Evolutionary conservation across 1,140 invertebrate genomes (phyloP).

Genomic region (Tenebrio molitor): DNA sequence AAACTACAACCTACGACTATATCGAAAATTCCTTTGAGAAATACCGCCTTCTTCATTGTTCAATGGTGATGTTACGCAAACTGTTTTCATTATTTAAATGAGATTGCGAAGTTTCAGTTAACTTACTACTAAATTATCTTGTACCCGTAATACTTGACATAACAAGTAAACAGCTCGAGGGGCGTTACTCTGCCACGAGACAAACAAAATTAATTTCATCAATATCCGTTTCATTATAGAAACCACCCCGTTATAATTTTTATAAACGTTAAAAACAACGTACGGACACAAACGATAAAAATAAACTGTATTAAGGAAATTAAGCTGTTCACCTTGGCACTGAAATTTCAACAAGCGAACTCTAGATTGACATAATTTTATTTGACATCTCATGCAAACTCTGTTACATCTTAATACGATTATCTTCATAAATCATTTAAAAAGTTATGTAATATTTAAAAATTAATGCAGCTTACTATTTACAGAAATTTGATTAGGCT

Average conservation of each 20-base stretch:
- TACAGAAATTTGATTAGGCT: too few species aligned
- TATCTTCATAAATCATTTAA: too few species aligned
- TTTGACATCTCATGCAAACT: too few species aligned
- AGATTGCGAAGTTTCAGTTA: conserved; percentile 41
- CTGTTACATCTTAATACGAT: too few species aligned
- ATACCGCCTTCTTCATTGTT: conserved; percentile 29
- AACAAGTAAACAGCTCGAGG: conserved; percentile 20
- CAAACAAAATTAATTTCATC: conserved; percentile 2
- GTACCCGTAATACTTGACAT: conserved; percentile 29
- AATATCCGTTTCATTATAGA: too few species aligned
- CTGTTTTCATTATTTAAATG: conserved; percentile 38
- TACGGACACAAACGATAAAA: neutral
- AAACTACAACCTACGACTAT: too few species aligned
- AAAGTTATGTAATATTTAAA: too few species aligned
- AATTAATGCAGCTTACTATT: too few species aligned
- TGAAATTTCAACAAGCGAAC: conserved; percentile 13
- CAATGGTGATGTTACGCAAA: conserved; percentile 27
- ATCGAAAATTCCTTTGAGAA: neutral
- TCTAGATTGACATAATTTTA: conserved; percentile 3
- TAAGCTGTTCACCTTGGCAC: conserved; percentile 18
- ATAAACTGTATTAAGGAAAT: neutral
- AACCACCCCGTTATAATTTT: too few species aligned
- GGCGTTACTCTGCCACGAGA: neutral
- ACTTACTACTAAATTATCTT: conserved; percentile 34
- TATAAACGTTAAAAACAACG: too few species aligned